Evolutionary conservation across 2,888 invertebrate species (phyloP).

Genomic region (Callyntrura sp.): DNA sequence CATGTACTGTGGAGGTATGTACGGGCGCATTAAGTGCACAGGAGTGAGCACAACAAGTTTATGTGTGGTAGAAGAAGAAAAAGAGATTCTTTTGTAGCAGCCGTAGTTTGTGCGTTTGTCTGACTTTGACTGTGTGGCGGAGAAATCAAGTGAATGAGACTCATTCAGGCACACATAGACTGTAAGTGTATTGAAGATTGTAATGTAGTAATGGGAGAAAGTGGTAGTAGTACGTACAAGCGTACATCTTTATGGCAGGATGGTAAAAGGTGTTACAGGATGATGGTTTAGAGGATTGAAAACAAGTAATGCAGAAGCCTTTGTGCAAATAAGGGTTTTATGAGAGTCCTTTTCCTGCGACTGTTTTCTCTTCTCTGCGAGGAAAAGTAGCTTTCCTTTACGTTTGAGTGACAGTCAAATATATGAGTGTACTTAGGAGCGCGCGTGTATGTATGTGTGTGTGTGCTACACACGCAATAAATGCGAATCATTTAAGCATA

Average conservation of each 20-base stretch:
- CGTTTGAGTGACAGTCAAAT: neutral
- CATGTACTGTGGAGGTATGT: neutral
- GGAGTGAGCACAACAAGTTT: conserved; percentile 56
- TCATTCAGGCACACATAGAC: conserved; percentile 28
- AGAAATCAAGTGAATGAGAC: neutral
- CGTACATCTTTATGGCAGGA: too few species aligned
- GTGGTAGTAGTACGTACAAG: neutral
- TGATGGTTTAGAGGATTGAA: conserved; percentile 25
- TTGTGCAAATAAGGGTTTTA: conserved; percentile 54
- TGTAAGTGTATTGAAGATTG: neutral
- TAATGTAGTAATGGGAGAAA: neutral
- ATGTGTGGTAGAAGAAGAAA: neutral
- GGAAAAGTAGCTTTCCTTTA: neutral
- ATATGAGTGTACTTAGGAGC: neutral
- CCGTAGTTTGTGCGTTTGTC: conserved; percentile 28
- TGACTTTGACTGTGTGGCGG: neutral
- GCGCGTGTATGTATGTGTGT: too few species aligned
- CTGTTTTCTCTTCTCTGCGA: neutral
- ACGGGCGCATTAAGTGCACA: conserved; percentile 34
- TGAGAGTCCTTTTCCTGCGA: conserved; percentile 26
- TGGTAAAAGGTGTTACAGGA: neutral
- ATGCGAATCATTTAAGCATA: neutral
- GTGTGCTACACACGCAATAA: neutral
- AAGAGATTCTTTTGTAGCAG: neutral
- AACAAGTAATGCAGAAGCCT: neutral